Percentiles rank a stretch among this genome's conserved stretches.
These are phyloP conservation scores for Lamellibrachia columna DNA, from an alignment of 2,888 invertebrate genomes.

Conservation along the genomic window DNA sequence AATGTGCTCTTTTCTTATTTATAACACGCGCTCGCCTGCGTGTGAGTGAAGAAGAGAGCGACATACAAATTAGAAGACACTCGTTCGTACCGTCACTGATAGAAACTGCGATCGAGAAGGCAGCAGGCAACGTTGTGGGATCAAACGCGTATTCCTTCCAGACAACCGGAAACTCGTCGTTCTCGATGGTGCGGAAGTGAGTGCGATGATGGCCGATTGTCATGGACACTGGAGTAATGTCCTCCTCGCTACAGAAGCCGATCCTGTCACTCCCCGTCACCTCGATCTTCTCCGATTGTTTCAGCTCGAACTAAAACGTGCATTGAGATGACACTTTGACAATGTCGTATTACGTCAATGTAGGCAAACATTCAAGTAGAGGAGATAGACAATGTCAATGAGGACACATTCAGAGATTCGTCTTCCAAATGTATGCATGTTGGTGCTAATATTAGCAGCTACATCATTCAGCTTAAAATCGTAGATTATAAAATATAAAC, in stretches of 20 bases:
- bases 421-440: no score
- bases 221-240: not conserved
- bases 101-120: not conserved
- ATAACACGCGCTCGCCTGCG: no score
- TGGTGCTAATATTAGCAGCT: no score
- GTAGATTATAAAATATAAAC: no score
- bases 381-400: not conserved
- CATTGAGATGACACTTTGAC: not conserved
- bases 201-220: not conserved
- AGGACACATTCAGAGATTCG: not conserved
- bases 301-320: conserved; percentile 6
- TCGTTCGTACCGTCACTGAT: not conserved
- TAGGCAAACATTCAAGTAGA: not conserved
- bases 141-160: not conserved
- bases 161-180: conserved; percentile 4
- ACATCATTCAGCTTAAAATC: no score
- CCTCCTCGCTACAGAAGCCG: not conserved
- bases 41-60: not conserved
- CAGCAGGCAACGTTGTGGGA: not conserved
- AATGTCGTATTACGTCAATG: not conserved
- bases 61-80: not conserved
- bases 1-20: no score
- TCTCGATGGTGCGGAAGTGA: not conserved
- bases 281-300: not conserved
- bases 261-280: not conserved